phyloP scores from a whole-genome alignment of 2,113 vertebrate genomes.

The Mesoclemmys tuberculata region DNA sequence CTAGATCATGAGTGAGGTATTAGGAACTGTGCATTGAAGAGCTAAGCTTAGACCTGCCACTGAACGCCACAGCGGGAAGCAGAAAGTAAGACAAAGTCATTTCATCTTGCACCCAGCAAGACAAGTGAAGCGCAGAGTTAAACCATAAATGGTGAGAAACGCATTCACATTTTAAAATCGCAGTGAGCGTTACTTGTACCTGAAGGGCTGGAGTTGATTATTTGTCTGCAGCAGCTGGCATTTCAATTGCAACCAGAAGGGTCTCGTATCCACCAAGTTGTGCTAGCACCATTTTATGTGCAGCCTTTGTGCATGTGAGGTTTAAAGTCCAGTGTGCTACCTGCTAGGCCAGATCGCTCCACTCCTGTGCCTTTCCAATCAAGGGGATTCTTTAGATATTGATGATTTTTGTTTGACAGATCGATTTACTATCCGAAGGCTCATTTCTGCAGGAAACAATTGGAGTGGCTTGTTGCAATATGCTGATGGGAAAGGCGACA shows the following conservation, averaged over 20 bases:
- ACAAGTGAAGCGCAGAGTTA: no score
- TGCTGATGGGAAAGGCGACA: not conserved
- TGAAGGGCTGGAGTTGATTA: not conserved
- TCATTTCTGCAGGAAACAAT: not conserved
- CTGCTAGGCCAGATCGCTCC: not conserved
- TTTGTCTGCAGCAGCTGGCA: rapidly evolving
- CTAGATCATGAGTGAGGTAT: no score
- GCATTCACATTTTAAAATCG: no score
- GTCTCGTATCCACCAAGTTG: not conserved
- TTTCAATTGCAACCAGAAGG: not conserved
- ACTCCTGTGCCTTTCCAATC: not conserved
- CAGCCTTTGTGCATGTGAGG: not conserved
- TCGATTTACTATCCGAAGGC: not conserved
- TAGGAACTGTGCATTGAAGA: no score
- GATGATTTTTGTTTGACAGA: not conserved
- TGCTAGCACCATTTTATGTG: not conserved
- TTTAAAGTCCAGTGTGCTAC: not conserved
- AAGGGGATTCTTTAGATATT: not conserved
- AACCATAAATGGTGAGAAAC: no score
- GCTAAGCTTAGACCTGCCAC: no score
- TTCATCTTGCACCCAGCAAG: no score
- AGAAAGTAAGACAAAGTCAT: no score
- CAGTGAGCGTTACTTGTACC: no score
- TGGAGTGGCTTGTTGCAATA: not conserved
- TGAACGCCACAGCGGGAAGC: no score